These are phyloP conservation scores for Hafferia zeledoni DNA, from an alignment of 2,797 vertebrate genomes.

Conservation along the genomic window DNA sequence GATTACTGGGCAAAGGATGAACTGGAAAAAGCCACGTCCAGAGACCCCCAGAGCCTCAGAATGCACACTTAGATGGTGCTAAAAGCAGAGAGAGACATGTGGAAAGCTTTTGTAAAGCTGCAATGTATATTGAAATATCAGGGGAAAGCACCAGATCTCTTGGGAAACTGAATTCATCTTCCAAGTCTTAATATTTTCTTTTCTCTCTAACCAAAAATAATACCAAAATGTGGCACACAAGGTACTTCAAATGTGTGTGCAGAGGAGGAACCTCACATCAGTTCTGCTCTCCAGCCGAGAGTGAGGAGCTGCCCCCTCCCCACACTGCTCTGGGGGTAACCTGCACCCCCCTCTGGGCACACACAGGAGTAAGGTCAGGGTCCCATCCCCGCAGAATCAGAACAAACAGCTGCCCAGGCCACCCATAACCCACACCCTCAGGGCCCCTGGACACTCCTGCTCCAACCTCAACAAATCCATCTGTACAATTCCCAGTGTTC, in stretches of 20 bases:
- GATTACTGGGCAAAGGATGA: not conserved
- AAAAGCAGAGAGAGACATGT: not conserved
- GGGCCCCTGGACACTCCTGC: not conserved
- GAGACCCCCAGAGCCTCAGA: not conserved
- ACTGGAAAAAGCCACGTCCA: not conserved
- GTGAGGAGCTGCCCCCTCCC: not conserved
- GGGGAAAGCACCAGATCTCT: not conserved
- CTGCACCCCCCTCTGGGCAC: fast-evolving
- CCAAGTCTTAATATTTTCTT: not conserved
- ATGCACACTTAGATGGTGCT: not conserved
- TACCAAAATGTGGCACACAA: not conserved
- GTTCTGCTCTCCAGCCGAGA: not conserved
- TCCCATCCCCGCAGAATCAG: not conserved
- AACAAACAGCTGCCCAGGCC: not conserved
- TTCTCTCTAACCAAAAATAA: not conserved
- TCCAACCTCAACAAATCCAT: not conserved
- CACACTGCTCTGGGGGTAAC: not conserved
- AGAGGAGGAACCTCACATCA: not conserved
- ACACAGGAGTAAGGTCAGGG: fast-evolving
- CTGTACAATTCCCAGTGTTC: not conserved
- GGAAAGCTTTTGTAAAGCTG: not conserved
- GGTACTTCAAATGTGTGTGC: not conserved
- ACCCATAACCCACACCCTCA: not conserved
- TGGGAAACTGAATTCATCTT: not conserved
- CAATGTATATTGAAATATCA: not conserved